Evolutionary conservation across 2,888 invertebrate genomes (phyloP).

Genomic region (Drosophila hawaiiensis): DNA sequence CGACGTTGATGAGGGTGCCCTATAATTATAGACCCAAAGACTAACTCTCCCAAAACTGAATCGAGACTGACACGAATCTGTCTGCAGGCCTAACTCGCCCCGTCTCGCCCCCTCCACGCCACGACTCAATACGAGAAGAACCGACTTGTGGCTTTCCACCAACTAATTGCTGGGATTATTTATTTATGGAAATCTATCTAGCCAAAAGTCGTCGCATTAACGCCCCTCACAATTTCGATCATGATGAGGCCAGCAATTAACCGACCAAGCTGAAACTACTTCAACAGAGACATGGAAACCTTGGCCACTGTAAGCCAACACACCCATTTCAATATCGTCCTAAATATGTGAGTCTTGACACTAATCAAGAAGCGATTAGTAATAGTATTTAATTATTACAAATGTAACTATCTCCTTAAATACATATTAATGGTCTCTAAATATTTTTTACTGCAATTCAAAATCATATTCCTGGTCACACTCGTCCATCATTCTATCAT

Average conservation of each 20-base stretch:
- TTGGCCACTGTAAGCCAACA: background rate
- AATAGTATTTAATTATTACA: background rate
- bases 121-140: background rate
- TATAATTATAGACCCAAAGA: slow-evolving; percentile 60
- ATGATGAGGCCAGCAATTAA: slow-evolving; percentile 43
- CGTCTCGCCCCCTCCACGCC: slow-evolving; percentile 4
- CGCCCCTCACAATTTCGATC: slow-evolving; percentile 49
- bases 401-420: background rate
- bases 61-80: slow-evolving; percentile 47
- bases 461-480: background rate
- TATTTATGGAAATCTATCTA: slow-evolving; percentile 71
- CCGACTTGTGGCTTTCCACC: slow-evolving; percentile 52
- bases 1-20: slow-evolving; percentile 71
- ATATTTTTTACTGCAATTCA: background rate
- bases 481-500: background rate
- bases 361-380: slow-evolving; percentile 12
- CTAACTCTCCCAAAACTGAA: slow-evolving; percentile 22
- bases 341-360: slow-evolving; percentile 7
- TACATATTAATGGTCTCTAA: background rate
- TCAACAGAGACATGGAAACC: background rate
- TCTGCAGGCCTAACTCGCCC: slow-evolving; percentile 24
- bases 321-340: background rate
- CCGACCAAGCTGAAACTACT: slow-evolving; percentile 6
- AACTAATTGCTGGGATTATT: slow-evolving; percentile 69
- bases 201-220: slow-evolving; percentile 59